A percentile compares a stretch with the other conserved stretches of the same genome.
Conservation (phyloP, 2,888 invertebrate genomes). For the Tetragnatha montana region DNA sequence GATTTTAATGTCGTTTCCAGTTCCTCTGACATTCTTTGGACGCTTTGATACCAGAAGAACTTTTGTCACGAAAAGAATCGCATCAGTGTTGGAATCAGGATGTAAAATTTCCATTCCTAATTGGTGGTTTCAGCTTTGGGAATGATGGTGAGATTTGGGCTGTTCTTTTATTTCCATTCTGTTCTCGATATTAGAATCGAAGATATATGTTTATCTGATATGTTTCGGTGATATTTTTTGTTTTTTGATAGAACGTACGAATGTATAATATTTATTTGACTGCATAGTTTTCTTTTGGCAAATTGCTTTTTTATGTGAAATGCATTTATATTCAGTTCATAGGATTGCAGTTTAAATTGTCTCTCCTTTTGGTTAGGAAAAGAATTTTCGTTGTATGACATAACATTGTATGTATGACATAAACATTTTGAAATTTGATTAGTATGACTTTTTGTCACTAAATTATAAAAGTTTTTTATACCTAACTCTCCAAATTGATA, state of each 20-base stretch:
- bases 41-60: neutral
- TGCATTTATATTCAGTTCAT: no score
- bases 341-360: no score
- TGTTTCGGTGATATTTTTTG: conserved; percentile 3
- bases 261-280: neutral
- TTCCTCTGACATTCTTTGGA: neutral
- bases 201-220: conserved; percentile 7
- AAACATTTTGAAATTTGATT: no score
- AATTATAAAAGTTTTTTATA: no score
- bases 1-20: neutral
- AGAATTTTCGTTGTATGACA: no score
- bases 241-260: neutral
- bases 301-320: no score
- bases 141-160: neutral
- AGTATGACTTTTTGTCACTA: no score
- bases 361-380: no score
- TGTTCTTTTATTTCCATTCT: neutral
- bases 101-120: neutral
- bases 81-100: neutral
- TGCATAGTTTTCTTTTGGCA: no score
- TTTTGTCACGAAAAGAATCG: neutral
- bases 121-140: neutral
- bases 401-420: no score
- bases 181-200: conserved; percentile 8
- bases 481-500: no score